These are phyloP conservation scores for Steinernema hermaphroditum DNA, from an alignment of 2,888 invertebrate species.

Conservation along the genomic window DNA sequence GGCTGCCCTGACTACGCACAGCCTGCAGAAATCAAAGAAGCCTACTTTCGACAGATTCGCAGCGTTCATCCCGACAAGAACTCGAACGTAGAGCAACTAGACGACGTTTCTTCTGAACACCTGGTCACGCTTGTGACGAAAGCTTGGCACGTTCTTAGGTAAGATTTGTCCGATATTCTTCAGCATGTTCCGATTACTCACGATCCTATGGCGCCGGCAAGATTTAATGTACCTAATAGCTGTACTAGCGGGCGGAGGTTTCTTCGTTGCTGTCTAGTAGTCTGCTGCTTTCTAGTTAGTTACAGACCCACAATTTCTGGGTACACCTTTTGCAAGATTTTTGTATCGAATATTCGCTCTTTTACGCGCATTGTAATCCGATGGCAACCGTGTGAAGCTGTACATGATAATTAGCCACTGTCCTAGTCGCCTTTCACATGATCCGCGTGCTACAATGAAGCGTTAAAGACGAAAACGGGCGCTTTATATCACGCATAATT, in stretches of 20 bases:
- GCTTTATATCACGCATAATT: too few species aligned
- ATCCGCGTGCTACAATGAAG: too few species aligned
- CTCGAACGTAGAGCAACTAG: conserved; percentile 32
- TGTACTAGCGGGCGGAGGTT: too few species aligned
- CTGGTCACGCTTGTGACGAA: conserved; percentile 35
- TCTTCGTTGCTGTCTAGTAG: conserved; percentile 17
- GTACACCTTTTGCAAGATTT: too few species aligned
- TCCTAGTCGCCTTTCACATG: too few species aligned
- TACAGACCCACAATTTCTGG: too few species aligned
- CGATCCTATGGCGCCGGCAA: neutral
- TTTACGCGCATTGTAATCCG: too few species aligned
- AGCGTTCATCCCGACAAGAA: conserved; percentile 58
- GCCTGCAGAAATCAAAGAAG: conserved; percentile 52
- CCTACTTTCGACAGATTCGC: conserved; percentile 52
- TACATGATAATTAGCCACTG: too few species aligned
- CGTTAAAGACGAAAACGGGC: too few species aligned
- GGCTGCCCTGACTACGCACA: conserved; percentile 41
- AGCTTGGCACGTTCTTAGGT: conserved; percentile 45
- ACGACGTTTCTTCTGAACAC: neutral
- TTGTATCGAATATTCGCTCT: too few species aligned
- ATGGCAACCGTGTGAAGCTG: too few species aligned
- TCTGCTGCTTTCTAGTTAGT: conserved; percentile 21
- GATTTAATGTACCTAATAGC: neutral
- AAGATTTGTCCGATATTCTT: neutral
- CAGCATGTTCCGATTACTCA: neutral